Base-by-base conservation (phyloP, 2,797 vertebrate species). In the Halcyon leucocephala region DNA sequence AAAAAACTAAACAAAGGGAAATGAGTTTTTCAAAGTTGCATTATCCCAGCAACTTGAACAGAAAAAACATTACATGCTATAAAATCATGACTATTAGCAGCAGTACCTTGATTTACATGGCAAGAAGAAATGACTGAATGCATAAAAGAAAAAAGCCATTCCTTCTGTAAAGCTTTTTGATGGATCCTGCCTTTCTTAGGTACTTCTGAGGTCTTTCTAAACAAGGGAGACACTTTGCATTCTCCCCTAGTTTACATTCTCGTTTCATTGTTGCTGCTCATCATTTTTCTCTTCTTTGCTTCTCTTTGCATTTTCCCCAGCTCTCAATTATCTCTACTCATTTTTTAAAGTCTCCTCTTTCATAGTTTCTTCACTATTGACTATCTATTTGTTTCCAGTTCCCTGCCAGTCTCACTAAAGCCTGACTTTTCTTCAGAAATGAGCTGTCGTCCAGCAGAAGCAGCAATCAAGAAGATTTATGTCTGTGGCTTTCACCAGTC, bases 401-500 rank as follows among this genome's bases (percentile, higher is more conserved):
- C 22, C 33, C 42, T 81, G 67, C 85, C 92, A 92, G 51, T 91
- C 91, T 86, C 81, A 66, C 54, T 93, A 82, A 89, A 95, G 16
- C 49, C 44, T 87, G 79, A 42, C 78, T 93, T 88, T 92, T 48
- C 78, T 86, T 81, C 66, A 89, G 69, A 41, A 17, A 10, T 33
- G 48, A 87, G n/a, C 86, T 89, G 67, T 92, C 20, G 48, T n/a
- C 17, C 48, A 71, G 64, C 22, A 69, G 70, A 82, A 29, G 66
- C 55, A 89, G 49, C 41, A 85, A 37, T 92, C 90, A 85, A 54
- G 58, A 58, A 91, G 78, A 95, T 92, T 71, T 87, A 80, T 94
- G 66, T 49, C 66, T 72, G 24, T n/a, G 9, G 33, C 65, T 83
- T 81, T 81, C 42, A 48, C 37, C 54, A 35, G 19, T 83, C 5